A percentile compares a stretch with the other conserved stretches of the same genome.
These are phyloP conservation scores for Bilobella aurantiaca DNA, from an alignment of 1,140 invertebrate genomes.

Conservation along the genomic window DNA sequence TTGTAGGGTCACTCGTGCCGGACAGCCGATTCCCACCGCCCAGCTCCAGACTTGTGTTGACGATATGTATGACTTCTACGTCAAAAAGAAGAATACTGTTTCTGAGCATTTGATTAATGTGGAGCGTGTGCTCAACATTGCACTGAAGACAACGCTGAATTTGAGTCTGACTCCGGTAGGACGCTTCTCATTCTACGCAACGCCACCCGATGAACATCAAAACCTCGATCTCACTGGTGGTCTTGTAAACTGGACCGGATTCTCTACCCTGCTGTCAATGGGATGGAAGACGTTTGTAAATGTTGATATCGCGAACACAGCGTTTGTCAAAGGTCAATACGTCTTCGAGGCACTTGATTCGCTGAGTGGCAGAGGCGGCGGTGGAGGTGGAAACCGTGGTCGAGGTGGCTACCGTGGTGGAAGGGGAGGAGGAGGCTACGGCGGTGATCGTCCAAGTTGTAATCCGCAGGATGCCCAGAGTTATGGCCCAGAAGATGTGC, in stretches of 20 bases:
- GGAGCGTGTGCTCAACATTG: conserved; percentile 5
- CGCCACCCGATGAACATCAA: background rate
- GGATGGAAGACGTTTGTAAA: conserved; percentile 12
- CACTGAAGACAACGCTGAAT: background rate
- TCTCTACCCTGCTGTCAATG: background rate
- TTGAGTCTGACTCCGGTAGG: background rate
- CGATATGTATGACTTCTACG: background rate
- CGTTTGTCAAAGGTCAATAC: background rate
- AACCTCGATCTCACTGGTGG: background rate
- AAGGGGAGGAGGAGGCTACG: too few species aligned
- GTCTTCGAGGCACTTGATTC: background rate
- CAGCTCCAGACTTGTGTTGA: background rate
- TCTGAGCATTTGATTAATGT: background rate
- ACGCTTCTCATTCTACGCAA: conserved; percentile 7
- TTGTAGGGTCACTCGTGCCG: background rate
- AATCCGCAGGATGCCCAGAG: background rate
- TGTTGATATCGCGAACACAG: conserved; percentile 9
- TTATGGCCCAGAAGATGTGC: background rate
- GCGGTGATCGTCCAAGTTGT: too few species aligned
- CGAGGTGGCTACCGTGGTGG: too few species aligned
- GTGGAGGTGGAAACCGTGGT: too few species aligned
- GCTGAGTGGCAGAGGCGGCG: background rate
- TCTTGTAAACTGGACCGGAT: conserved; percentile 9
- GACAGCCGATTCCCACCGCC: background rate
- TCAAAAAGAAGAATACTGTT: background rate